phyloP scores from a whole-genome alignment of 2,888 invertebrate genomes.

The Rhagonycha lutea region DNA sequence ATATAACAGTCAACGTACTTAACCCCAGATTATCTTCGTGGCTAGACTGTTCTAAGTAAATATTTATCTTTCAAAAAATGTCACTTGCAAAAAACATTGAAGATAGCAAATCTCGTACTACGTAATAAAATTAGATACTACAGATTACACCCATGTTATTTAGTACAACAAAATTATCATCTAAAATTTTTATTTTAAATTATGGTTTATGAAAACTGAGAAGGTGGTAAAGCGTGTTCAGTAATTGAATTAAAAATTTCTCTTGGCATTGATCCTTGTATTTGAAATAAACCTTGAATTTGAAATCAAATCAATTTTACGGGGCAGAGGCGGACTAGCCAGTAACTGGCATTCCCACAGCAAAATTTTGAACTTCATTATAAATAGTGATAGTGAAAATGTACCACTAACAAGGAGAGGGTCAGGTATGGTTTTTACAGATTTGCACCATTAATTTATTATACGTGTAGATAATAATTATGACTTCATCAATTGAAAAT shows the following conservation, averaged over 20 bases:
- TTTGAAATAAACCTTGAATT: not conserved
- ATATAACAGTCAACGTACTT: not conserved
- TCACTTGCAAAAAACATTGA: not conserved
- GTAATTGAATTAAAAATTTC: not conserved
- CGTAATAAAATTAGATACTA: not conserved
- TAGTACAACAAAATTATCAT: not conserved
- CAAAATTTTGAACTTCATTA: too few species aligned
- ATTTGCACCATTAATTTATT: too few species aligned
- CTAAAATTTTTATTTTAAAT: not conserved
- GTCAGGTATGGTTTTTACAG: too few species aligned
- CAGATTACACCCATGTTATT: not conserved
- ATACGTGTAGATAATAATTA: too few species aligned
- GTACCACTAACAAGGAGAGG: too few species aligned
- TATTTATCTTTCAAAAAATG: not conserved
- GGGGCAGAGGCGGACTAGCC: too few species aligned
- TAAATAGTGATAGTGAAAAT: too few species aligned
- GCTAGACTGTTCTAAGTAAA: not conserved
- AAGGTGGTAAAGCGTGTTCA: not conserved
- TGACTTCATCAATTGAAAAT: too few species aligned
- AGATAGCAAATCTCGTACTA: not conserved
- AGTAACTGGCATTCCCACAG: too few species aligned
- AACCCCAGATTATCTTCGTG: not conserved
- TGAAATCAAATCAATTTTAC: not conserved
- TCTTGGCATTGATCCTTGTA: too few species aligned
- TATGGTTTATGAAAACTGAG: not conserved